Evolutionary conservation across 2,888 invertebrate genomes (phyloP).

Genomic region (Dasypogon diadema): DNA sequence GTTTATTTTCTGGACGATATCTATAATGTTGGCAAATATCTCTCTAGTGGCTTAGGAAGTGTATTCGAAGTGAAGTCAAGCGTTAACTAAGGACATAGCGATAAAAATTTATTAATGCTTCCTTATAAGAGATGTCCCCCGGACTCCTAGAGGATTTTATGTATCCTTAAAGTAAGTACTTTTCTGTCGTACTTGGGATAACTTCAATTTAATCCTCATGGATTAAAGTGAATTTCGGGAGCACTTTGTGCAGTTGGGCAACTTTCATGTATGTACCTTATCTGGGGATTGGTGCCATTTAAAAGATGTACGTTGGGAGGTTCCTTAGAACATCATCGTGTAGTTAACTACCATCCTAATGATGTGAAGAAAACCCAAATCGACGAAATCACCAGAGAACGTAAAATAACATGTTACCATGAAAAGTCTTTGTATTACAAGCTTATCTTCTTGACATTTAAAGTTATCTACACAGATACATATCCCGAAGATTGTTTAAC

Average conservation of each 20-base stretch:
- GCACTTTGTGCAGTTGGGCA: background rate
- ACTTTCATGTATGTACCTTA: no score
- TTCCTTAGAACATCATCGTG: no score
- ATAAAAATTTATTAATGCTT: constrained; percentile 44
- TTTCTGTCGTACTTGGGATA: background rate
- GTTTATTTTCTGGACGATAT: constrained; percentile 35
- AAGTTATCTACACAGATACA: no score
- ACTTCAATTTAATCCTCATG: constrained; percentile 17
- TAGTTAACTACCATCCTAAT: no score
- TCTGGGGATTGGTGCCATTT: no score
- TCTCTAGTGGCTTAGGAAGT: constrained; percentile 25
- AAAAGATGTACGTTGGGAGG: no score
- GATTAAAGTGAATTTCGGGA: constrained; percentile 18
- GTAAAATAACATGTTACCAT: no score
- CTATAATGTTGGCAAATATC: constrained; percentile 36
- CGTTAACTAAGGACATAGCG: constrained; percentile 41
- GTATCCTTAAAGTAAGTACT: background rate
- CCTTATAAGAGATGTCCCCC: constrained; percentile 20
- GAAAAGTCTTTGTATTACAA: no score
- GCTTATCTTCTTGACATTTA: no score
- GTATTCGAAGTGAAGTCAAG: constrained; percentile 38
- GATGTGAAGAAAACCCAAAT: no score
- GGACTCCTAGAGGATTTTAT: background rate
- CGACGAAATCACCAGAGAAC: no score
- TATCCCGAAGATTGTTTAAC: no score